Conservation (phyloP, 2,113 vertebrate species). For the Bos indicus region DNA sequence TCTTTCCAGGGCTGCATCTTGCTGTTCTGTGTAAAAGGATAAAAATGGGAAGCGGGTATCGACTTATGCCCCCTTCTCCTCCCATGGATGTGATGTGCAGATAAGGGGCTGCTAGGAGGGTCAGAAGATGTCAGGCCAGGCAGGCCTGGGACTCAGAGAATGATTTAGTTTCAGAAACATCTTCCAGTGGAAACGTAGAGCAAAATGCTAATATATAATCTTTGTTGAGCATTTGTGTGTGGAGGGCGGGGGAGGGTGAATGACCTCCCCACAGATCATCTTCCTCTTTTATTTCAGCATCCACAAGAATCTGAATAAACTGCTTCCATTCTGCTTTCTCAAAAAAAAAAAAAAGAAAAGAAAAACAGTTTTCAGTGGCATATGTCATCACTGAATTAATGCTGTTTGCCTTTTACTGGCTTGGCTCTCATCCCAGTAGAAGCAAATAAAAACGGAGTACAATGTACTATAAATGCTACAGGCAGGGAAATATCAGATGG, state of each 20-base stretch:
- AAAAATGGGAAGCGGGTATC: not conserved
- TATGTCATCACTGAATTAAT: conserved; percentile 86
- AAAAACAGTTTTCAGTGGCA: conserved; percentile 86
- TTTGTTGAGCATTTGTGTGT: not conserved
- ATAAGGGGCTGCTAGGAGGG: not conserved
- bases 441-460: conserved; percentile 80
- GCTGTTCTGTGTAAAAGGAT: not conserved
- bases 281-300: not conserved
- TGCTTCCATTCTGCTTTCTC: conserved; percentile 45
- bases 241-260: not conserved
- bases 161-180: not conserved
- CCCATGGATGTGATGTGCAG: accelerated
- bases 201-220: not conserved
- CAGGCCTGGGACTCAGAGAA: not conserved
- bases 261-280: not conserved
- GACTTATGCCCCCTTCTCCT: not conserved
- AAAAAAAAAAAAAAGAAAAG: conserved; percentile 63
- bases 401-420: conserved; percentile 87
- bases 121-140: not conserved
- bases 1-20: not conserved
- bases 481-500: conserved; percentile 62
- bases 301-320: conserved; percentile 41
- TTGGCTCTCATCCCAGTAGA: conserved; percentile 85
- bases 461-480: conserved; percentile 76
- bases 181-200: not conserved